Evolutionary conservation across 2,113 vertebrate species (phyloP).

Genomic region (Amblyornis subalaris): DNA sequence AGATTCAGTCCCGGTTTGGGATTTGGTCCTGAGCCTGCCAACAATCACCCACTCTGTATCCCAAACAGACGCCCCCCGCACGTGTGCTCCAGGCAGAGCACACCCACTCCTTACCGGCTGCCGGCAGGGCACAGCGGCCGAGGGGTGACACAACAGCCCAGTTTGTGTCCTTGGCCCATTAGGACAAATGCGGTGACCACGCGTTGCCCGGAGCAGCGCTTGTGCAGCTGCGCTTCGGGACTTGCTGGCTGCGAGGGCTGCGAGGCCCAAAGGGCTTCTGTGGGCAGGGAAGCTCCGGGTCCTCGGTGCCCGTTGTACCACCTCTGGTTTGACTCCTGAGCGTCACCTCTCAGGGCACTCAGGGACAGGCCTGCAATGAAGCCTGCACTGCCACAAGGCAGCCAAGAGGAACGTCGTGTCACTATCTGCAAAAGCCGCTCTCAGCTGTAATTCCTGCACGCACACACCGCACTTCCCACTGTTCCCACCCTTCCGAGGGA

Average conservation of each 20-base stretch:
- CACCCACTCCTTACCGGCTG: fast-evolving
- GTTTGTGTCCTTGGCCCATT: not conserved
- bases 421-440: not conserved
- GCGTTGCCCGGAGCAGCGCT: fast-evolving
- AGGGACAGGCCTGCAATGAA: not conserved
- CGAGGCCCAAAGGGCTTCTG: fast-evolving
- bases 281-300: too few relatives aligned
- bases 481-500: fast-evolving
- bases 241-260: not conserved
- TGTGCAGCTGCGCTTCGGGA: not conserved
- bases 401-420: fast-evolving
- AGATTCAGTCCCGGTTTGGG: too few relatives aligned
- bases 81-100: fast-evolving
- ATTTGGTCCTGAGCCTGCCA: fast-evolving
- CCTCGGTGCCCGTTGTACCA: fast-evolving
- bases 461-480: not conserved
- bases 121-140: not conserved
- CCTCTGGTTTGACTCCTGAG: too few relatives aligned
- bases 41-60: fast-evolving
- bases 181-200: too few relatives aligned
- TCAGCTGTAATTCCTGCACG: too few relatives aligned
- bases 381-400: not conserved
- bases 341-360: too few relatives aligned
- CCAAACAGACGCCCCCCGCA: fast-evolving
- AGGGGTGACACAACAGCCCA: too few relatives aligned